phyloP scores from a whole-genome alignment of 2,797 vertebrate species.

The Thunnus albacares region DNA sequence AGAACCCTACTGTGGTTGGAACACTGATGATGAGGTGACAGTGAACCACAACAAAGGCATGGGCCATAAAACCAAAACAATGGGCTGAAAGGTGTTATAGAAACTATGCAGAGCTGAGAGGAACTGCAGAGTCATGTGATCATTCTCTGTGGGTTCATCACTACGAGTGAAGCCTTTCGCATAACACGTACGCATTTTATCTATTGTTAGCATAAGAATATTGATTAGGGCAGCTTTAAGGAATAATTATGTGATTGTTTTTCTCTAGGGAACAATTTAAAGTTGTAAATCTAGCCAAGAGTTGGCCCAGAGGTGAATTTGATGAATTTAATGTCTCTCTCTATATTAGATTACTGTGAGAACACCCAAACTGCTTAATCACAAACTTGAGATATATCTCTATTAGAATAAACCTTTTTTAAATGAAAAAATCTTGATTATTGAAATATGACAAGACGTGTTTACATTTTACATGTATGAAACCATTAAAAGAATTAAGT shows the following conservation, averaged over 20 bases:
- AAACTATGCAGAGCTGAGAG: neutral
- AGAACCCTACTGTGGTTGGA: too few species aligned
- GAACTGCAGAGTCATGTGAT: neutral
- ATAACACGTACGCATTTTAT: neutral
- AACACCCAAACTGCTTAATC: neutral
- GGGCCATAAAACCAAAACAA: slow-evolving; percentile 24
- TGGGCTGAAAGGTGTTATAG: slow-evolving; percentile 13
- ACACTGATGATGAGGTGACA: too few species aligned
- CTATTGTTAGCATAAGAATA: neutral
- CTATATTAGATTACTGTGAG: neutral
- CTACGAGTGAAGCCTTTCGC: too few species aligned
- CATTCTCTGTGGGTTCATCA: neutral
- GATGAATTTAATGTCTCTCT: neutral
- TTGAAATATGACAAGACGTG: neutral
- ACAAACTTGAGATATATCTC: neutral
- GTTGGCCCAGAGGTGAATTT: neutral
- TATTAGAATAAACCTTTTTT: too few species aligned
- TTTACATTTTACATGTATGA: neutral
- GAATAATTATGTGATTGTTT: neutral
- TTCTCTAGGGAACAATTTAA: neutral
- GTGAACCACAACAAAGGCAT: slow-evolving; percentile 13
- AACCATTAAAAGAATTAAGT: neutral
- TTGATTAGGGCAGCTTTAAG: neutral
- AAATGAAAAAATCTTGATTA: neutral
- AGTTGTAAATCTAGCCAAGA: neutral